Conservation (phyloP, 2,113 vertebrate genomes). For the Himantopus leucocephalus region DNA sequence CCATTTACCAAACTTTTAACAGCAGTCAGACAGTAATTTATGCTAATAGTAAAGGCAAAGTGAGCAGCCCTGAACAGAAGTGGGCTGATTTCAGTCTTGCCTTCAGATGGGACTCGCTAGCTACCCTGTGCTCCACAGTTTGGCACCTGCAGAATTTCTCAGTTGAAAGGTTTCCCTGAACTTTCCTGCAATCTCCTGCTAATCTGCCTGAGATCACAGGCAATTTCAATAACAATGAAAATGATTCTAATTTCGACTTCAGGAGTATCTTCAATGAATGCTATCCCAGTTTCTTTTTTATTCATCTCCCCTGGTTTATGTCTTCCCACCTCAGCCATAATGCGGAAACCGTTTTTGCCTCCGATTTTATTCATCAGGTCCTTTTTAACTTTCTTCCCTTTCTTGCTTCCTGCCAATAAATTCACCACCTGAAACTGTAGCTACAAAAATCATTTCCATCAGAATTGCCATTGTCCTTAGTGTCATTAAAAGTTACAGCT, state of each 20-base stretch:
- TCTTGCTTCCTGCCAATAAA: constrained; percentile 18
- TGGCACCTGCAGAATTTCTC: not conserved
- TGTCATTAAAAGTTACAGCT: constrained; percentile 58
- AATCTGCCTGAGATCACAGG: constrained; percentile 49
- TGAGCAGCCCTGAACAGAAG: not conserved
- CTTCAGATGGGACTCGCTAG: not conserved
- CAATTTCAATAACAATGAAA: constrained; percentile 65
- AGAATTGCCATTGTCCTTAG: constrained; percentile 41
- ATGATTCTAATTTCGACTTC: constrained; percentile 23
- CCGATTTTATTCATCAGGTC: constrained; percentile 7
- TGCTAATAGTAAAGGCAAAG: not conserved
- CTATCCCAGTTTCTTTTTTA: constrained; percentile 2
- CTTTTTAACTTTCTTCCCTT: constrained; percentile 24
- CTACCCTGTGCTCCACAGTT: not conserved
- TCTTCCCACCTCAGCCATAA: constrained; percentile 15
- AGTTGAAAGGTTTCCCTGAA: constrained; percentile 18
- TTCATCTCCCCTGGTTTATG: constrained; percentile 35
- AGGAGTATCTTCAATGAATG: not conserved
- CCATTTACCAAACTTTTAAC: not conserved
- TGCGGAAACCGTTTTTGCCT: not conserved
- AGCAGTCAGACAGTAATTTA: not conserved
- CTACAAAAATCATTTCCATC: constrained; percentile 36
- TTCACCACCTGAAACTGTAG: constrained; percentile 30
- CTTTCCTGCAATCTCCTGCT: constrained; percentile 19
- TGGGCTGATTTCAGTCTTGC: not conserved